These are phyloP conservation scores for Sepiola atlantica DNA, from an alignment of 2,888 invertebrate genomes.

Conservation along the genomic window DNA sequence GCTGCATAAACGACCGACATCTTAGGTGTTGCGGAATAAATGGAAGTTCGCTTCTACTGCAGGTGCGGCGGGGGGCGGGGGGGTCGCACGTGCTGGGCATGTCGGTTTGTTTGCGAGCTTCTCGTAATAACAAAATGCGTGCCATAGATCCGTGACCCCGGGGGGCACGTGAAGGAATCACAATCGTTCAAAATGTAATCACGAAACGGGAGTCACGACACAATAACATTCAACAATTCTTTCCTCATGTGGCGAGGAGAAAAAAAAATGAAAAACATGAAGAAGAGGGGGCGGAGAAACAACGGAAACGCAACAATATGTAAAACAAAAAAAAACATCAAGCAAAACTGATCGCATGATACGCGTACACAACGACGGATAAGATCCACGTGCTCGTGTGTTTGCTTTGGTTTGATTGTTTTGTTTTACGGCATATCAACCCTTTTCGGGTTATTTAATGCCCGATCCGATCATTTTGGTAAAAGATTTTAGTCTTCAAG, in stretches of 20 bases:
- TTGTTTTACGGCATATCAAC: no score
- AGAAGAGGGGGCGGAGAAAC: no score
- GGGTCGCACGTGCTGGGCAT: not conserved
- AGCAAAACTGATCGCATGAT: no score
- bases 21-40: not conserved
- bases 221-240: constrained; percentile 2
- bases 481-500: no score
- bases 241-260: not conserved
- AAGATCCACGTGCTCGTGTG: no score
- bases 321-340: no score
- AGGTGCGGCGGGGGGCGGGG: not conserved
- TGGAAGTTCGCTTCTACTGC: not conserved
- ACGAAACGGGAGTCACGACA: not conserved
- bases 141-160: not conserved
- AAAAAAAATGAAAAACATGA: not conserved
- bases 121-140: not conserved
- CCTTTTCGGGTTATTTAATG: no score
- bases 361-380: no score
- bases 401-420: no score
- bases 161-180: not conserved
- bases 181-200: not conserved
- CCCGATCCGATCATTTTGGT: no score
- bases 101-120: not conserved
- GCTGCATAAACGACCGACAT: no score
- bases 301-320: no score